phyloP scores from a whole-genome alignment of 2,113 vertebrate genomes.

The human (Homo sapiens) region GRCh38 chr3:28352501-28353000 shows the following conservation, averaged over 20 bases:
- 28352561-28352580: not conserved
- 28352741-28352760: not conserved
- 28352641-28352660: not conserved
- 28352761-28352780: not conserved
- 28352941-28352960: too few species aligned
- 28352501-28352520: not conserved
- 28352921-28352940: too few species aligned
- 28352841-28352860: not conserved
- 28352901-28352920: too few species aligned
- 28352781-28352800: not conserved
- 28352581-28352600: not conserved
- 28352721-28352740: slow-evolving; percentile 8
- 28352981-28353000: too few species aligned
- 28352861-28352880: not conserved
- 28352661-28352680: not conserved
- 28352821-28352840: not conserved
- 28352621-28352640: slow-evolving; percentile 40
- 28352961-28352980: too few species aligned
- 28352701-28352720: not conserved
- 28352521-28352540: not conserved
- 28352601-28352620: not conserved
- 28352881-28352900: not conserved
- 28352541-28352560: not conserved
- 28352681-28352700: not conserved
- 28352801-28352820: not conserved